A percentile compares a stretch with the other conserved stretches of the same genome.
Conservation (phyloP, 2,888 invertebrate genomes). For the Microdon myrmicae region DNA sequence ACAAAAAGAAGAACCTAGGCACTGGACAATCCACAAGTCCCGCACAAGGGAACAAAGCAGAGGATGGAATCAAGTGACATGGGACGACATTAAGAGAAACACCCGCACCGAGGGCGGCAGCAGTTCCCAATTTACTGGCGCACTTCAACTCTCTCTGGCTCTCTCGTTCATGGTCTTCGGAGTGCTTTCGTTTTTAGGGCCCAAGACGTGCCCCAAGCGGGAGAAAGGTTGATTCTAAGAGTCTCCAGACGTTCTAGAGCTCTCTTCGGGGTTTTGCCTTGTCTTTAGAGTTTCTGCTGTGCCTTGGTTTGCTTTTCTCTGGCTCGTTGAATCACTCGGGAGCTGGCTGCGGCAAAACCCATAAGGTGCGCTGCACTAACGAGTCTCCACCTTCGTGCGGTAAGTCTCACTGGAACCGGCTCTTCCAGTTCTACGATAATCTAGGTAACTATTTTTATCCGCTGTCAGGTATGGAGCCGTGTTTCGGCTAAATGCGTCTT, state of each 20-base stretch:
- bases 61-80: slow-evolving; percentile 26
- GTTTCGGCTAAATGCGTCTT: slow-evolving; percentile 21
- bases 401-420: slow-evolving; percentile 58
- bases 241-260: not conserved
- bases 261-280: slow-evolving; percentile 4
- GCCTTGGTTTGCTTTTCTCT: not conserved
- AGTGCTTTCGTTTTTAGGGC: too few species aligned
- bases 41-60: slow-evolving; percentile 3
- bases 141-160: too few species aligned
- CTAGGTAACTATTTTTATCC: slow-evolving; percentile 61
- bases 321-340: not conserved
- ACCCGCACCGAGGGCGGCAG: slow-evolving; percentile 28
- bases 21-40: too few species aligned
- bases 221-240: slow-evolving; percentile 11
- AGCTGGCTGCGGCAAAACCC: slow-evolving; percentile 2
- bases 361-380: slow-evolving; percentile 21
- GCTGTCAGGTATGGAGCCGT: slow-evolving; percentile 9
- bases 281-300: slow-evolving; percentile 16
- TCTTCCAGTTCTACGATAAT: slow-evolving; percentile 66
- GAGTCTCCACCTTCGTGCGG: slow-evolving; percentile 10
- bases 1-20: slow-evolving; percentile 36
- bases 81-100: slow-evolving; percentile 42
- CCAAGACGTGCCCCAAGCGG: too few species aligned
- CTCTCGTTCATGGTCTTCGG: too few species aligned
- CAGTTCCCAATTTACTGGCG: not conserved